Evolutionary conservation across 1,140 invertebrate species (phyloP).

Genomic region (Drosophila micromelanica): DNA sequence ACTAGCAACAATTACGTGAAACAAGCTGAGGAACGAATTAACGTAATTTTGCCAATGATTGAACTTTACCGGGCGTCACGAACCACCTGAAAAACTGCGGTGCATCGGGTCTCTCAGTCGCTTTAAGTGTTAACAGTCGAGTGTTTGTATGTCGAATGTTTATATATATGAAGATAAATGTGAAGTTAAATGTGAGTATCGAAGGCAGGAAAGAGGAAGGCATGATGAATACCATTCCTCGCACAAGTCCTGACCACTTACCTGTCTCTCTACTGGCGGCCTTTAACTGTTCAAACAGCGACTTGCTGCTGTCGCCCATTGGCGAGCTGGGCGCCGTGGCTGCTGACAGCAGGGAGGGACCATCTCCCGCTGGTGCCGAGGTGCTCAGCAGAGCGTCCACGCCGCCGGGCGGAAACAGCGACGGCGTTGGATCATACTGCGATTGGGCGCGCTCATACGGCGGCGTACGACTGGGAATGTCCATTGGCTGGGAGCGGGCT

Average conservation of each 20-base stretch:
- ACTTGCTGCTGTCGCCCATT: slow-evolving; percentile 73
- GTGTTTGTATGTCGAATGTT: slow-evolving; percentile 21
- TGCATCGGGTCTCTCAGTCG: slow-evolving; percentile 72
- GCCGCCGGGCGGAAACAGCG: slow-evolving; percentile 71
- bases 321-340: slow-evolving; percentile 72
- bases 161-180: slow-evolving; percentile 69
- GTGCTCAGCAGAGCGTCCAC: slow-evolving; percentile 71
- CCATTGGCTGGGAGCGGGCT: slow-evolving; percentile 84
- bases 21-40: slow-evolving; percentile 59
- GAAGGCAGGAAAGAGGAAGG: slow-evolving; percentile 28
- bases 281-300: slow-evolving; percentile 66
- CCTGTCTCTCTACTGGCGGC: slow-evolving; percentile 72
- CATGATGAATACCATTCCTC: slow-evolving; percentile 2
- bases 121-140: slow-evolving; percentile 38
- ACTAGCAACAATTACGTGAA: slow-evolving; percentile 55
- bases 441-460: slow-evolving; percentile 74
- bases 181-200: slow-evolving; percentile 54
- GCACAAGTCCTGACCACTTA: slow-evolving; percentile 41
- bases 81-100: slow-evolving; percentile 81
- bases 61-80: slow-evolving; percentile 80
- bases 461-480: slow-evolving; percentile 77
- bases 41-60: slow-evolving; percentile 53
- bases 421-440: slow-evolving; percentile 48
- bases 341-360: slow-evolving; percentile 46
- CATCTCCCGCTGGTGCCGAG: slow-evolving; percentile 66